These are phyloP conservation scores for Anagrus nilaparvatae DNA, from an alignment of 1,140 invertebrate species.

Conservation along the genomic window DNA sequence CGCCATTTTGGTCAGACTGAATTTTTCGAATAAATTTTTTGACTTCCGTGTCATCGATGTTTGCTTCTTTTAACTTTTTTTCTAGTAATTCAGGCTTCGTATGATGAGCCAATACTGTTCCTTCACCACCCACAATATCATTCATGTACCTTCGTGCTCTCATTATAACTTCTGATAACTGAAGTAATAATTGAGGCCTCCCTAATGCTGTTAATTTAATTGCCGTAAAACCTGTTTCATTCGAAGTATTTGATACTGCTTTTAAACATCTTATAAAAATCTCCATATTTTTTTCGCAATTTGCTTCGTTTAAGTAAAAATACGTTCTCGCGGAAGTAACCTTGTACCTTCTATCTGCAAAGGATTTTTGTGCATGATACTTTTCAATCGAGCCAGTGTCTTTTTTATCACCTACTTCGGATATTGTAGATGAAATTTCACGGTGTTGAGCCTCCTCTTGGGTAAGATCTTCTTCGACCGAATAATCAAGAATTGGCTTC, in stretches of 20 bases:
- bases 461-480: conserved; percentile 94
- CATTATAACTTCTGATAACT: conserved; percentile 96
- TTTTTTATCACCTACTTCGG: conserved; percentile 53
- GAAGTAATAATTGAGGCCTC: conserved; percentile 88
- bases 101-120: conserved; percentile 74
- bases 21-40: conserved; percentile 85
- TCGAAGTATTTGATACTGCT: conserved; percentile 90
- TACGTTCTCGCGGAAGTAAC: conserved; percentile 92
- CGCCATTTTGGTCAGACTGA: conserved; percentile 82
- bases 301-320: conserved; percentile 96
- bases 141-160: conserved; percentile 86
- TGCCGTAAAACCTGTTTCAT: conserved; percentile 91
- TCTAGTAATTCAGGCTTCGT: conserved; percentile 79
- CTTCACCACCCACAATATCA: conserved; percentile 70
- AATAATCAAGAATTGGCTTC: conserved; percentile 97
- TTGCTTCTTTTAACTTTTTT: conserved; percentile 68
- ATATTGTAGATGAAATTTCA: conserved; percentile 69
- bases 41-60: conserved; percentile 65
- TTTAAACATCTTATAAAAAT: conserved; percentile 94
- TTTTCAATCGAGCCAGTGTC: conserved; percentile 58
- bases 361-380: conserved; percentile 85
- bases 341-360: conserved; percentile 88
- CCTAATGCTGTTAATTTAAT: conserved; percentile 96
- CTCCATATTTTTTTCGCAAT: conserved; percentile 96
- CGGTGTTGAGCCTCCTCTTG: conserved; percentile 79